These are phyloP conservation scores for Vesta saturnalis DNA, from an alignment of 2,888 invertebrate genomes.

Conservation along the genomic window DNA sequence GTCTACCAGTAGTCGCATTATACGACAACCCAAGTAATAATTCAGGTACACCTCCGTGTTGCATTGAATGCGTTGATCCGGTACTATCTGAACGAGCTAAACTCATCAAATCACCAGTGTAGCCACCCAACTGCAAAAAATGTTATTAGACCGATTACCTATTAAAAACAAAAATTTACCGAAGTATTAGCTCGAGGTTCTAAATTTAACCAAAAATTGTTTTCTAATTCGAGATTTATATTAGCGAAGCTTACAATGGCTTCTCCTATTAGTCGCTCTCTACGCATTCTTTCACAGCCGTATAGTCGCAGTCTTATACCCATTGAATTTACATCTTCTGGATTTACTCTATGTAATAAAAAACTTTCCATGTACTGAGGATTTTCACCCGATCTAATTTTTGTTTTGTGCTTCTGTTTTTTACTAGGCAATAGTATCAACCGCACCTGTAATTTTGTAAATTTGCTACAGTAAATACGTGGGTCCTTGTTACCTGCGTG, in stretches of 20 bases:
- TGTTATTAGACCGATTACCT: not conserved
- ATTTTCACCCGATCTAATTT: slow-evolving; percentile 89
- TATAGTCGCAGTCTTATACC: slow-evolving; percentile 91
- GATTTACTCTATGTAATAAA: slow-evolving; percentile 88
- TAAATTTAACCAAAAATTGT: slow-evolving; percentile 88
- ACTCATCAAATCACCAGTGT: slow-evolving; percentile 74
- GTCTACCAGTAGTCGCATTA: slow-evolving; percentile 91
- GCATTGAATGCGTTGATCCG: slow-evolving; percentile 92
- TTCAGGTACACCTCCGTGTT: slow-evolving; percentile 91
- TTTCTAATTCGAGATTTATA: slow-evolving; percentile 89
- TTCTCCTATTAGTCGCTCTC: slow-evolving; percentile 92
- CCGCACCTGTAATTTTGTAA: slow-evolving; percentile 71
- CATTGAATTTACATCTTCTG: slow-evolving; percentile 94
- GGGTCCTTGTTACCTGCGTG: slow-evolving; percentile 67
- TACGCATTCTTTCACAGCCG: slow-evolving; percentile 91
- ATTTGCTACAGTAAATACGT: not conserved
- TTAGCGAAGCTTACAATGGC: slow-evolving; percentile 89
- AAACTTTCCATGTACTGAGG: slow-evolving; percentile 95
- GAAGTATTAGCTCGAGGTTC: slow-evolving; percentile 74
- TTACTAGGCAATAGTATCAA: slow-evolving; percentile 89
- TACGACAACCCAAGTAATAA: slow-evolving; percentile 89
- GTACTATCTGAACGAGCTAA: slow-evolving; percentile 93
- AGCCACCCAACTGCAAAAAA: slow-evolving; percentile 63
- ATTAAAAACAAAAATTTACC: slow-evolving; percentile 55
- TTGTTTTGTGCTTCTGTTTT: slow-evolving; percentile 94